Evolutionary conservation across 1,140 invertebrate species (phyloP).

Genomic region (Drosophila tani): DNA sequence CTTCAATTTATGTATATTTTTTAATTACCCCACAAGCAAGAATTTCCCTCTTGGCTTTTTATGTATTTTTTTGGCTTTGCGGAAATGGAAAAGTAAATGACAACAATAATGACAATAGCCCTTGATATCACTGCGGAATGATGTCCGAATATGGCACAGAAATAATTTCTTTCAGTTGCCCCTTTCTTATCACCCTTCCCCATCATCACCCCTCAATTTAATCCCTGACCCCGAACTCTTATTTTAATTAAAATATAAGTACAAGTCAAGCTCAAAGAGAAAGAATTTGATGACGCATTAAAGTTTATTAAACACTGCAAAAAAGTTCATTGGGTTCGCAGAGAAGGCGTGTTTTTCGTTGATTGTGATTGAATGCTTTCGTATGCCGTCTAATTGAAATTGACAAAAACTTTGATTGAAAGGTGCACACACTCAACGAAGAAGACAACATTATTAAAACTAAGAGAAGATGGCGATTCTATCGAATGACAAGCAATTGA

Average conservation of each 20-base stretch:
- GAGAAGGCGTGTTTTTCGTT: conserved; percentile 39
- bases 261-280: conserved; percentile 10
- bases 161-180: conserved; percentile 12
- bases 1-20: conserved; percentile 59
- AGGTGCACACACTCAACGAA: conserved; percentile 39
- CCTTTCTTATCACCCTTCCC: background rate
- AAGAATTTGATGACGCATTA: conserved; percentile 52
- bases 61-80: conserved; percentile 27
- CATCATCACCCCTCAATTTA: conserved; percentile 57
- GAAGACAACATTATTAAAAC: conserved; percentile 7
- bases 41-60: conserved; percentile 8
- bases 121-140: background rate
- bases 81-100: conserved; percentile 62
- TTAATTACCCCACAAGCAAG: conserved; percentile 38
- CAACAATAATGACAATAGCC: conserved; percentile 46
- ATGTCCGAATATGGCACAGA: conserved; percentile 22
- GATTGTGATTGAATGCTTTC: conserved; percentile 47
- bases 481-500: conserved; percentile 30
- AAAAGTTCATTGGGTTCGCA: conserved; percentile 24
- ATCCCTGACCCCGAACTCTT: conserved; percentile 72
- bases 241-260: conserved; percentile 67
- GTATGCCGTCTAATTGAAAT: conserved; percentile 62
- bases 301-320: conserved; percentile 50
- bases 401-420: conserved; percentile 70
- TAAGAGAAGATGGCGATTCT: conserved; percentile 1